Evolutionary conservation across 2,113 vertebrate genomes (phyloP).

Genomic region (Morphnarchus princeps): DNA sequence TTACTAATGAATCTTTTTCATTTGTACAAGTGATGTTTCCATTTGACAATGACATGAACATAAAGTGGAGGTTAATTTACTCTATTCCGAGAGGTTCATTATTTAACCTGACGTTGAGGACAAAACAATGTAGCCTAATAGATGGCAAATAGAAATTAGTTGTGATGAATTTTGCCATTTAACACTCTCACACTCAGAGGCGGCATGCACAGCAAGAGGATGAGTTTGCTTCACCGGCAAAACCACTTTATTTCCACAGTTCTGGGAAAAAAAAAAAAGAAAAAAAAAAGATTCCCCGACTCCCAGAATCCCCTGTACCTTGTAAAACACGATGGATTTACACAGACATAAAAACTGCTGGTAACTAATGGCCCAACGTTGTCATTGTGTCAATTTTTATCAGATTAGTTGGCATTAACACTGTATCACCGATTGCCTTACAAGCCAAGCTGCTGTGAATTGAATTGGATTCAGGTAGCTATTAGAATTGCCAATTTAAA

Average conservation of each 20-base stretch:
- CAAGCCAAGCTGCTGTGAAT: constrained; percentile 46
- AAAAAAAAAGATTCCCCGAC: not conserved
- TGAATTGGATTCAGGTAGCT: constrained; percentile 63
- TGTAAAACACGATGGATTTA: constrained; percentile 58
- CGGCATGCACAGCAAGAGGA: not conserved
- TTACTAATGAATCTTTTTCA: constrained; percentile 83
- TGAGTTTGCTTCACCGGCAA: not conserved
- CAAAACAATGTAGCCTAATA: constrained; percentile 83
- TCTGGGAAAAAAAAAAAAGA: not conserved
- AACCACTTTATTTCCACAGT: not conserved
- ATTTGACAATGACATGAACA: constrained; percentile 85
- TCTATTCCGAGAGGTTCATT: constrained; percentile 78
- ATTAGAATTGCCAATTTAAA: constrained; percentile 63
- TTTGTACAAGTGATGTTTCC: constrained; percentile 80
- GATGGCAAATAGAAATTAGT: constrained; percentile 81
- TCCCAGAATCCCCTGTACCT: constrained; percentile 42
- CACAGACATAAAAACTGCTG: constrained; percentile 59
- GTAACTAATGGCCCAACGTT: constrained; percentile 50
- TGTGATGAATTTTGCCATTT: constrained; percentile 83
- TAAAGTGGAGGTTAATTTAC: constrained; percentile 86
- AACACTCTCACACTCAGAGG: constrained; percentile 61
- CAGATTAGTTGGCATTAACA: constrained; percentile 65
- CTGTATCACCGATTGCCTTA: constrained; percentile 61
- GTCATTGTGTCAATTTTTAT: constrained; percentile 64
- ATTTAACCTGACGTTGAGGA: constrained; percentile 83